These are phyloP conservation scores for Vollenhovia emeryi DNA, from an alignment of 1,140 invertebrate species.

Conservation along the genomic window DNA sequence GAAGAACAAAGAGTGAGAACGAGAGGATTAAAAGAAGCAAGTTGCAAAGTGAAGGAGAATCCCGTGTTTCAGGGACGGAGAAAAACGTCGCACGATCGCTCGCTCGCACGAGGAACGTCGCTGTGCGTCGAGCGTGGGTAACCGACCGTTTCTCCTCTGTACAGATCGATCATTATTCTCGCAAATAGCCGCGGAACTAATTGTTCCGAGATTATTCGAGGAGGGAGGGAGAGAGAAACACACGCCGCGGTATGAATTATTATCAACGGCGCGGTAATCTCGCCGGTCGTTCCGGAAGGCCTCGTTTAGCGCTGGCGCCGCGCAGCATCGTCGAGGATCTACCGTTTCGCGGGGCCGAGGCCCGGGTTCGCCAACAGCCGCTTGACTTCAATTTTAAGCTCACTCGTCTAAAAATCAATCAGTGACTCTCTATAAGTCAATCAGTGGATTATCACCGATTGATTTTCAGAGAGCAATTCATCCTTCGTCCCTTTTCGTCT, in stretches of 20 bases:
- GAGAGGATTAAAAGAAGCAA: neutral
- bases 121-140: neutral
- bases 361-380: no score
- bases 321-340: neutral
- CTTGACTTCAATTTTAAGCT: no score
- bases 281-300: neutral
- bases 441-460: no score
- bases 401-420: no score
- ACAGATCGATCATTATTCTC: conserved; percentile 23
- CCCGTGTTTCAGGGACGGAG: neutral
- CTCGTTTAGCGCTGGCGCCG: neutral
- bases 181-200: conserved; percentile 5
- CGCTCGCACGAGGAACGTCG: neutral
- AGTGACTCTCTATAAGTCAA: no score
- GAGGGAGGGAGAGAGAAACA: neutral
- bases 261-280: conserved; percentile 5
- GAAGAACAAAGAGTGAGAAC: neutral
- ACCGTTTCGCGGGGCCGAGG: neutral
- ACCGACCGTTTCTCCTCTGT: neutral
- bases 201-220: conserved; percentile 1
- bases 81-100: neutral
- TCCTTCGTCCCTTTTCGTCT: no score
- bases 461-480: no score
- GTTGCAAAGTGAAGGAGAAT: neutral
- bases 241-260: neutral